Percentiles rank a stretch among this genome's conserved stretches.
Conservation (phyloP, 2,113 vertebrate species). For the Lontra canadensis region DNA sequence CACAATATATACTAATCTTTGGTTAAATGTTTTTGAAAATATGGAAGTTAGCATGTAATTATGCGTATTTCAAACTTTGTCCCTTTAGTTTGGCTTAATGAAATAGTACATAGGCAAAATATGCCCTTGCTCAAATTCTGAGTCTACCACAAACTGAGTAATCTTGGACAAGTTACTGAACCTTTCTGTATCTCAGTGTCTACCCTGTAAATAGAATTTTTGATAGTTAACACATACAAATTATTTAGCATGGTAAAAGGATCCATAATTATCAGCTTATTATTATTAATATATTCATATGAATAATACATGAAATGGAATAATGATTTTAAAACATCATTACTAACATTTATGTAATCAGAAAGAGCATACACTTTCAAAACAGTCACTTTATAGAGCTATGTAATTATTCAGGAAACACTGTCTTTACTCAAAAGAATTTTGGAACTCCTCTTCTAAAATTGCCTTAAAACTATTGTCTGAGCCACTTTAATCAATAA, state of each 20-base stretch:
- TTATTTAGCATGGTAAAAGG: neutral
- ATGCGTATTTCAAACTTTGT: neutral
- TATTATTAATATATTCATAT: neutral
- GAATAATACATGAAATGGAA: neutral
- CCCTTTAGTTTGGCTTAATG: neutral
- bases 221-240: neutral
- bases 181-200: neutral
- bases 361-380: neutral
- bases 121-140: neutral
- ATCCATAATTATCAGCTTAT: neutral
- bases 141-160: neutral
- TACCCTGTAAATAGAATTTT: neutral
- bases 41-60: neutral
- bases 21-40: neutral
- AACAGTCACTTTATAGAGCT: neutral
- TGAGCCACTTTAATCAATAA: neutral
- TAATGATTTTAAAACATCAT: neutral
- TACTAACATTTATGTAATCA: neutral
- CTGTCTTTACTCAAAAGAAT: neutral
- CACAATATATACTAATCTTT: neutral
- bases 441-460: neutral
- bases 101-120: neutral
- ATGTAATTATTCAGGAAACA: neutral
- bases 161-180: neutral
- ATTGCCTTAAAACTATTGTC: neutral